phyloP scores from a whole-genome alignment of 1,140 invertebrate species.

The Heterodera carotae region DNA sequence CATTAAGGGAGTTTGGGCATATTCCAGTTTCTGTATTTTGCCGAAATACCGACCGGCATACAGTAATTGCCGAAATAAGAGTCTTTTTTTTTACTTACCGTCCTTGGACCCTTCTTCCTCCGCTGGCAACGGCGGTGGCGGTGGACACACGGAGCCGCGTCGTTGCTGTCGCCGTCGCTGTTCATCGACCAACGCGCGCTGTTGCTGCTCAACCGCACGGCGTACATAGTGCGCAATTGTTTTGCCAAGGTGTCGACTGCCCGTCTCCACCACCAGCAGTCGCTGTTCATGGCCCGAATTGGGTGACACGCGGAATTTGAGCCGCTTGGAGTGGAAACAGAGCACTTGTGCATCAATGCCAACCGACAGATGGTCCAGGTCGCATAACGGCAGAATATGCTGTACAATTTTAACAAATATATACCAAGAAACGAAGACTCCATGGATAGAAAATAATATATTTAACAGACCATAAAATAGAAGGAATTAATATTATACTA shows the following conservation, averaged over 20 bases:
- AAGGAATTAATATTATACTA: neutral
- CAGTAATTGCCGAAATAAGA: no score
- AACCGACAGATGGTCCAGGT: constrained; percentile 28
- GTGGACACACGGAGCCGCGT: neutral
- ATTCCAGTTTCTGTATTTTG: no score
- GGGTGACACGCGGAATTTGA: constrained; percentile 19
- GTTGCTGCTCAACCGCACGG: constrained; percentile 23
- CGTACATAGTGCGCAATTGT: constrained; percentile 30
- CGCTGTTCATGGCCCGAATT: constrained; percentile 25
- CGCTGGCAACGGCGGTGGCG: neutral
- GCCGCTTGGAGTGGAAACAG: constrained; percentile 40
- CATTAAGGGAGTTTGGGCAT: no score
- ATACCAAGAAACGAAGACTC: no score
- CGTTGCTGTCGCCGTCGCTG: neutral
- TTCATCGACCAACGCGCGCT: neutral
- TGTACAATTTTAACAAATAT: neutral
- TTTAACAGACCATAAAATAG: no score
- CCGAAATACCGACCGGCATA: no score
- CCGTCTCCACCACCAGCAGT: constrained; percentile 41
- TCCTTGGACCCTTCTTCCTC: neutral
- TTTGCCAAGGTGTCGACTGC: constrained; percentile 39
- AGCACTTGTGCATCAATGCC: constrained; percentile 36
- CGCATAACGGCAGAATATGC: constrained; percentile 7
- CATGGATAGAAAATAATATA: no score
- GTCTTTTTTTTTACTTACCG: no score